phyloP scores from a whole-genome alignment of 2,888 invertebrate species.

The Zygaena filipendulae region DNA sequence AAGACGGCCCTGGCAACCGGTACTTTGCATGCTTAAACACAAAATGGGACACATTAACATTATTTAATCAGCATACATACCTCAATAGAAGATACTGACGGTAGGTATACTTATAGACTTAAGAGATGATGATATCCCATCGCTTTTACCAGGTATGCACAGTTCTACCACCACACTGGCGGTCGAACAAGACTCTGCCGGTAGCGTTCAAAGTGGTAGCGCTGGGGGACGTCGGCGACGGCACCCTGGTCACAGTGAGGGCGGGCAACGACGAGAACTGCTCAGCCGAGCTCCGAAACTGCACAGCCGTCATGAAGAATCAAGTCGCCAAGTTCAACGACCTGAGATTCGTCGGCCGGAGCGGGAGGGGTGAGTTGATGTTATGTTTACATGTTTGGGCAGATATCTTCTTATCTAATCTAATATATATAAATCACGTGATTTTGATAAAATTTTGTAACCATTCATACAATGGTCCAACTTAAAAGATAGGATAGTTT shows the following conservation, averaged over 20 bases:
- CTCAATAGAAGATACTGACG: too few relatives aligned
- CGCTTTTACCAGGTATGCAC: constrained; percentile 89
- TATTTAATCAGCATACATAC: too few relatives aligned
- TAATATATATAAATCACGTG: too few relatives aligned
- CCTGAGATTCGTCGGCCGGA: constrained; percentile 95
- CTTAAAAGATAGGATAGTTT: too few relatives aligned
- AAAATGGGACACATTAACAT: too few relatives aligned
- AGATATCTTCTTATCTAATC: too few relatives aligned
- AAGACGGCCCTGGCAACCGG: too few relatives aligned
- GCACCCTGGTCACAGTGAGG: constrained; percentile 91
- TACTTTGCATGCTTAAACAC: too few relatives aligned
- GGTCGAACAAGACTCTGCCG: constrained; percentile 96
- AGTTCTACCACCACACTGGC: constrained; percentile 94
- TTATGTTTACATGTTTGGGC: constrained; percentile 1
- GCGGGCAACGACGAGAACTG: constrained; percentile 99
- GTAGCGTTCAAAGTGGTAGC: constrained; percentile 95
- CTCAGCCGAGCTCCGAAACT: constrained; percentile 93
- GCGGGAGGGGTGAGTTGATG: constrained; percentile 88
- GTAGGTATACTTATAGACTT: too few relatives aligned
- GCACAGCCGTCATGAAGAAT: constrained; percentile 95
- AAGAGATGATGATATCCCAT: too few relatives aligned
- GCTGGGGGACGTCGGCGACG: constrained; percentile 92
- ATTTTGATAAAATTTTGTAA: too few relatives aligned
- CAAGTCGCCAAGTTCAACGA: constrained; percentile 98
- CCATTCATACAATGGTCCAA: too few relatives aligned